These are phyloP conservation scores for Istiophorus platypterus DNA, from an alignment of 2,113 vertebrate species.

Conservation along the genomic window DNA sequence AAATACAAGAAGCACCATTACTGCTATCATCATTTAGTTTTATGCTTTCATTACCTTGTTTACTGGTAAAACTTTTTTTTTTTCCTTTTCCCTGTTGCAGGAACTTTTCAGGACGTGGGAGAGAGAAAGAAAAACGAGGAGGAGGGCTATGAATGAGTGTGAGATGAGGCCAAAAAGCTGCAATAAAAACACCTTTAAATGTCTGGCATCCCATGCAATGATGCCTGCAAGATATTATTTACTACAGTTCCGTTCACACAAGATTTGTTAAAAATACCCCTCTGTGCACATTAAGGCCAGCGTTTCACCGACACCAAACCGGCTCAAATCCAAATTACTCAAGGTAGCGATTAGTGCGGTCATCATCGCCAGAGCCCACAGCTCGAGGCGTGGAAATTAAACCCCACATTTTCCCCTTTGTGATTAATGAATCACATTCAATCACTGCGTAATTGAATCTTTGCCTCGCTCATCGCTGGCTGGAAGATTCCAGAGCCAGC, in stretches of 20 bases:
- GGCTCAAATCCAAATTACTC: slow-evolving; percentile 50
- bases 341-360: slow-evolving; percentile 41
- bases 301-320: slow-evolving; percentile 19
- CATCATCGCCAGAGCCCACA: slow-evolving; percentile 44
- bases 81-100: slow-evolving; percentile 19
- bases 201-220: slow-evolving; percentile 42
- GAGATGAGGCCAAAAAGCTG: slow-evolving; percentile 19
- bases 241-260: slow-evolving; percentile 23
- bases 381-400: slow-evolving; percentile 61
- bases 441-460: slow-evolving; percentile 61
- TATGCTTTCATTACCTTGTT: slow-evolving; percentile 57
- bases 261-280: slow-evolving; percentile 22
- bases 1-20: slow-evolving; percentile 1
- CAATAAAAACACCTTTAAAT: slow-evolving; percentile 30
- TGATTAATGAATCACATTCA: slow-evolving; percentile 70
- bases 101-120: slow-evolving; percentile 24
- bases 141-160: slow-evolving; percentile 13
- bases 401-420: slow-evolving; percentile 46
- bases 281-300: slow-evolving; percentile 25
- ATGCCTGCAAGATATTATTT: slow-evolving; percentile 43
- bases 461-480: slow-evolving; percentile 2
- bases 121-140: background rate
- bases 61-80: slow-evolving; percentile 23
- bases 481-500: slow-evolving; percentile 10
- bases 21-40: slow-evolving; percentile 47